Conservation (phyloP, 2,113 vertebrate genomes). For the Oriolus oriolus region DNA sequence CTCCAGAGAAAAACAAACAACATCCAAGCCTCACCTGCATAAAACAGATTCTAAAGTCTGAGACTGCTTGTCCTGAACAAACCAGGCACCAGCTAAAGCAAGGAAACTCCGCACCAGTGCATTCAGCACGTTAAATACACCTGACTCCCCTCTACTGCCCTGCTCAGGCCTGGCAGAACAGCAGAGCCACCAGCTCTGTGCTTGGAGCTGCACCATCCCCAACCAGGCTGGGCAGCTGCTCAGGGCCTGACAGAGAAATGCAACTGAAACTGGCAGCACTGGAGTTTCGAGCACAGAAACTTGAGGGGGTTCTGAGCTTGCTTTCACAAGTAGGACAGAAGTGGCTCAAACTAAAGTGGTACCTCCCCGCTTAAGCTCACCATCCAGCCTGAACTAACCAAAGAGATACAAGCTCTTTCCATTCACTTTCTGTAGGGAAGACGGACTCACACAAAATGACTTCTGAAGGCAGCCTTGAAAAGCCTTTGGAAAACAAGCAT, state of each 20-base stretch:
- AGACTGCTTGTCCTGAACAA: neutral
- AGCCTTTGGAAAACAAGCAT: neutral
- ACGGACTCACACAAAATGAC: neutral
- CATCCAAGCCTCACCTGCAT: neutral
- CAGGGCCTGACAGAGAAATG: neutral
- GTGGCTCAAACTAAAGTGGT: neutral
- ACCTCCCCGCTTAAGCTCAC: neutral
- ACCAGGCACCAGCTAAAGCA: neutral
- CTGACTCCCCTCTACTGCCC: neutral
- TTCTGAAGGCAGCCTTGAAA: neutral
- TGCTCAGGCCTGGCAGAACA: neutral
- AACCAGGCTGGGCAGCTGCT: neutral
- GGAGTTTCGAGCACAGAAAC: neutral
- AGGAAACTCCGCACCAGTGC: neutral
- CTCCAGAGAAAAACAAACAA: neutral
- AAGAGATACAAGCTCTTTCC: rapidly evolving
- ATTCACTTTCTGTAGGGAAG: neutral
- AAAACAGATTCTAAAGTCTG: neutral
- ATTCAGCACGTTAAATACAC: neutral
- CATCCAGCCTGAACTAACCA: neutral
- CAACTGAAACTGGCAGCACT: neutral
- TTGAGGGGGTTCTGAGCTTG: neutral
- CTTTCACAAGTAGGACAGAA: neutral
- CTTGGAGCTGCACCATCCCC: neutral
- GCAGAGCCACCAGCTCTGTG: neutral